phyloP scores from a whole-genome alignment of 2,113 vertebrate genomes.

The Pontoporia blainvillei region DNA sequence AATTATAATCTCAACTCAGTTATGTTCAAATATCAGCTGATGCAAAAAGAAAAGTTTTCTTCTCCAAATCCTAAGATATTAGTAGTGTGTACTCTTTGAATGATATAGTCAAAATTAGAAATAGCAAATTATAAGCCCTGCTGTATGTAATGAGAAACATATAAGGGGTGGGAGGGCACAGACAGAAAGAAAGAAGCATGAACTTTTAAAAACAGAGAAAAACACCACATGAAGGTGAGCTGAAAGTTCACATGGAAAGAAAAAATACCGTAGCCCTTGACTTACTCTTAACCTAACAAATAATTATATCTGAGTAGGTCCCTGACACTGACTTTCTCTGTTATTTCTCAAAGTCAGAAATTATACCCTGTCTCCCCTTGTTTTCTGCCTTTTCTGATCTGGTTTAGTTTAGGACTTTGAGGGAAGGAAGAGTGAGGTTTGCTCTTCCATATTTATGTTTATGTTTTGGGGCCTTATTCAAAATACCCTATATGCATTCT shows the following conservation, averaged over 20 bases:
- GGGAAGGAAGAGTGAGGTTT: neutral
- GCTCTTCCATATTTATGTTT: neutral
- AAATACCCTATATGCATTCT: neutral
- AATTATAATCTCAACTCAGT: conserved; percentile 10
- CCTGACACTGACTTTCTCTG: neutral
- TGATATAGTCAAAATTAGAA: conserved; percentile 20
- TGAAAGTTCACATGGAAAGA: conserved; percentile 45
- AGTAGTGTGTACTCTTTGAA: neutral
- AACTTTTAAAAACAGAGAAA: conserved; percentile 40
- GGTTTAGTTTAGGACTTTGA: neutral
- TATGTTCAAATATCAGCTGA: conserved; percentile 22
- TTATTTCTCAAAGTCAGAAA: conserved; percentile 20
- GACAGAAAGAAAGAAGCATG: conserved; percentile 30
- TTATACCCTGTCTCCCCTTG: neutral
- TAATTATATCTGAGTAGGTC: neutral
- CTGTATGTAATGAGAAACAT: conserved; percentile 49
- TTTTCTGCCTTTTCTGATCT: neutral
- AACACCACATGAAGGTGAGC: conserved; percentile 43
- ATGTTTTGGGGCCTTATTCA: neutral
- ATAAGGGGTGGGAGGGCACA: neutral
- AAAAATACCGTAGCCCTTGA: neutral
- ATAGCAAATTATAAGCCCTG: conserved; percentile 28
- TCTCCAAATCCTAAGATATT: conserved; percentile 33
- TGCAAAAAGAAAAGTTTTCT: neutral
- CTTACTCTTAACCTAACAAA: neutral